phyloP scores from a whole-genome alignment of 1,140 invertebrate species.

The Cydia splendana region DNA sequence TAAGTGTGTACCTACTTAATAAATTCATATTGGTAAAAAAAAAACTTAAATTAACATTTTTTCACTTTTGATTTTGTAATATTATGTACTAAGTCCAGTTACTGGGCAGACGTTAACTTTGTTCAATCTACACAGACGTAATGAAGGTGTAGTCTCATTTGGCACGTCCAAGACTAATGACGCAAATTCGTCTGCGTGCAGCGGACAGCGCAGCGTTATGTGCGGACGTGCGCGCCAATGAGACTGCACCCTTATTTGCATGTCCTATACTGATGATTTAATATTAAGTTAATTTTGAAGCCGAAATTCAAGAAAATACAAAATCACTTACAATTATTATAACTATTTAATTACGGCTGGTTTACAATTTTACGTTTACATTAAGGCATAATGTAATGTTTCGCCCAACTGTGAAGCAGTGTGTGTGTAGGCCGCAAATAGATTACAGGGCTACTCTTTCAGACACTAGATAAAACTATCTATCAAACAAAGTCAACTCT shows the following conservation, averaged over 20 bases:
- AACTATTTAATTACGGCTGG: too few relatives aligned
- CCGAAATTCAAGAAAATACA: background rate
- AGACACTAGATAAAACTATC: too few relatives aligned
- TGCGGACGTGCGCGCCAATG: conserved; percentile 22
- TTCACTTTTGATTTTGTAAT: too few relatives aligned
- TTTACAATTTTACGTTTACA: too few relatives aligned
- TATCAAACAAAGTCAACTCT: too few relatives aligned
- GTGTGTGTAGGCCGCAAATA: too few relatives aligned
- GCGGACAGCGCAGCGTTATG: conserved; percentile 6
- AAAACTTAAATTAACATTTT: too few relatives aligned
- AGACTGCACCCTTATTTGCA: conserved; percentile 13
- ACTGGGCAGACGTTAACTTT: background rate
- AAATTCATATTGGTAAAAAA: too few relatives aligned
- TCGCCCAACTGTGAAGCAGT: too few relatives aligned
- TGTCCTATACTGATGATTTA: background rate
- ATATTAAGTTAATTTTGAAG: background rate
- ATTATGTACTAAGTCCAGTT: background rate
- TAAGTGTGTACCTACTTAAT: too few relatives aligned
- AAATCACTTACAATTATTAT: background rate
- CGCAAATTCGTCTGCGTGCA: conserved; percentile 20
- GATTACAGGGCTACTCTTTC: too few relatives aligned
- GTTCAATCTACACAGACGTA: background rate
- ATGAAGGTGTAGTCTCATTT: conserved; percentile 6
- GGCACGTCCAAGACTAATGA: conserved; percentile 31
- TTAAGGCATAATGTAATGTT: too few relatives aligned